Conservation (phyloP, 2,888 invertebrate genomes). For the Amphiduros pacificus region DNA sequence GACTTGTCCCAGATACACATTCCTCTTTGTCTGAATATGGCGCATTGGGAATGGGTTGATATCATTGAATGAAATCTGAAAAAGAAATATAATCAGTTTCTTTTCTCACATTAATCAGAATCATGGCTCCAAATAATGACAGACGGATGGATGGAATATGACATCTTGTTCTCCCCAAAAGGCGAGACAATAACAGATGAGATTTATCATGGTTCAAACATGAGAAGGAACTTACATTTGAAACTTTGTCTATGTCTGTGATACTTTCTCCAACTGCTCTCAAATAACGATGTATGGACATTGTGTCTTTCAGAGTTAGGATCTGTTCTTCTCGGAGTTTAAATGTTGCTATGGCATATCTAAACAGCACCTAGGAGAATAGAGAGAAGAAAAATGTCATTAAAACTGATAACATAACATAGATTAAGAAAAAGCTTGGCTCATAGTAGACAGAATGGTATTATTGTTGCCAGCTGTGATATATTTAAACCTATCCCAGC, state of each 20-base stretch:
- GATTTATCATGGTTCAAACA: background rate
- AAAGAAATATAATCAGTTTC: background rate
- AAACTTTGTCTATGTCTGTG: slow-evolving; percentile 44
- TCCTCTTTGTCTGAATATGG: slow-evolving; percentile 42
- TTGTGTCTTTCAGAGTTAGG: slow-evolving; percentile 31
- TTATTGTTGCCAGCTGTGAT: too few species aligned
- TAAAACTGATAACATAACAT: background rate
- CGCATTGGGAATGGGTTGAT: slow-evolving; percentile 57
- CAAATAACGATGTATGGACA: slow-evolving; percentile 45
- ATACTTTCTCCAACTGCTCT: slow-evolving; percentile 49
- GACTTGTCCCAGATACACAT: slow-evolving; percentile 46
- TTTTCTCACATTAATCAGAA: background rate
- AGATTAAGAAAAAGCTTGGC: background rate
- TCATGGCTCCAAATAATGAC: background rate
- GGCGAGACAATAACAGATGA: background rate
- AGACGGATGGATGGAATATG: too few species aligned
- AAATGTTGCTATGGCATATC: slow-evolving; percentile 57
- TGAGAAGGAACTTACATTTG: slow-evolving; percentile 31
- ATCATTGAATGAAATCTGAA: slow-evolving; percentile 54
- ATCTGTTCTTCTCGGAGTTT: slow-evolving; percentile 53
- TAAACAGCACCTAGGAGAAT: slow-evolving; percentile 53
- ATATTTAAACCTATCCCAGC: too few species aligned
- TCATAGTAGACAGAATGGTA: background rate
- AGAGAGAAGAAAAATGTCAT: background rate
- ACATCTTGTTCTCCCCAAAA: too few species aligned